Percentiles rank a stretch among this genome's conserved stretches.
These are phyloP conservation scores for Indicator maculatus DNA, from an alignment of 2,113 vertebrate genomes.

Conservation along the genomic window DNA sequence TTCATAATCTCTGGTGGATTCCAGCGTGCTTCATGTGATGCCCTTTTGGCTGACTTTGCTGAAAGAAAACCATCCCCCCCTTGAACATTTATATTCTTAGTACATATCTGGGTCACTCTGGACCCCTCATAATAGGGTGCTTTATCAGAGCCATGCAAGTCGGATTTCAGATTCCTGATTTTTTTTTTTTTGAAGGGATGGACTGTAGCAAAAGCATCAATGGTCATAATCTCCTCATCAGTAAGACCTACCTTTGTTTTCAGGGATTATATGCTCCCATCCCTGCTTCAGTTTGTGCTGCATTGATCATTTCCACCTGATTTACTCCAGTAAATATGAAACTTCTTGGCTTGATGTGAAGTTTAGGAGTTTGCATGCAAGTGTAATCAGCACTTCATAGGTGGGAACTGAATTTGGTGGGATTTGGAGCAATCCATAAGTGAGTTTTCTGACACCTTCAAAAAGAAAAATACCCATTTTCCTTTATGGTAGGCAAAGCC, in stretches of 20 bases:
- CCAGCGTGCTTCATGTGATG: background rate
- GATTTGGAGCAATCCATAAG: background rate
- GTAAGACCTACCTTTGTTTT: background rate
- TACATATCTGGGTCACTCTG: background rate
- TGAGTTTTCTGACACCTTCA: background rate
- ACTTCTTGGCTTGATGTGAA: background rate
- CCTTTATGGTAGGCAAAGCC: accelerated
- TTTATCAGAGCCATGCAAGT: background rate
- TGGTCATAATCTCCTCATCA: background rate
- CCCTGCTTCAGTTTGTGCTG: background rate
- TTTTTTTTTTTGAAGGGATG: background rate
- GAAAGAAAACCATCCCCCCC: background rate
- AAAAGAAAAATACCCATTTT: background rate
- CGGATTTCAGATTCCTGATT: background rate
- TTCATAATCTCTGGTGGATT: background rate
- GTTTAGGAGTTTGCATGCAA: background rate
- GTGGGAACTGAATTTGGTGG: background rate
- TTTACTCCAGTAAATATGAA: background rate
- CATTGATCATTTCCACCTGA: background rate
- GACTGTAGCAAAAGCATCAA: background rate
- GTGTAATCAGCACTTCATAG: background rate
- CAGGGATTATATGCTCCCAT: background rate
- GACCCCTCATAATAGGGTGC: background rate
- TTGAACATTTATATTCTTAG: background rate
- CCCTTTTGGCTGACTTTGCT: background rate